Evolutionary conservation across 2,888 invertebrate species (phyloP).

Genomic region (Keiferia lycopersicella): DNA sequence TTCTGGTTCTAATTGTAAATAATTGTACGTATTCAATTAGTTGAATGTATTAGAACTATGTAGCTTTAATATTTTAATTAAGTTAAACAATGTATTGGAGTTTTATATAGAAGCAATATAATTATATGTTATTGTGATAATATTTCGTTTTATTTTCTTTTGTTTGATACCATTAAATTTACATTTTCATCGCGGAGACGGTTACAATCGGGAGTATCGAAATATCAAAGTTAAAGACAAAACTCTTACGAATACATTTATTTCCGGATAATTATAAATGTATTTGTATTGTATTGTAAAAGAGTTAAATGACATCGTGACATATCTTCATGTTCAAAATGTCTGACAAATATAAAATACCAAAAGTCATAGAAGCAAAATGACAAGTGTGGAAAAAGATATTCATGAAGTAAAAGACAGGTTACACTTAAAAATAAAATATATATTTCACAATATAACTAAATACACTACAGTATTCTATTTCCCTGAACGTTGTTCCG

Average conservation of each 20-base stretch:
- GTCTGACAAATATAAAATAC: too few species aligned
- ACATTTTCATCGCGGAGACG: too few species aligned
- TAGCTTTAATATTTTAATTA: conserved; percentile 14
- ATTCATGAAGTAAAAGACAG: not conserved
- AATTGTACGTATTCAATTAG: not conserved
- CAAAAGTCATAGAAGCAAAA: too few species aligned
- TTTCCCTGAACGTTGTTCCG: conserved; percentile 88
- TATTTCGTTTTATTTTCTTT: conserved; percentile 27
- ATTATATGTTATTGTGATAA: conserved; percentile 31
- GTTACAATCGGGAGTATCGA: too few species aligned
- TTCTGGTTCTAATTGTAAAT: conserved; percentile 5
- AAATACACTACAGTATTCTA: conserved; percentile 75
- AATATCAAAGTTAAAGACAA: too few species aligned
- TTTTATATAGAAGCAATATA: conserved; percentile 46
- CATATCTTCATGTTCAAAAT: conserved; percentile 23
- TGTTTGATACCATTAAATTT: not conserved
- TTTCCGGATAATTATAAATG: too few species aligned
- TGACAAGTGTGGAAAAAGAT: too few species aligned
- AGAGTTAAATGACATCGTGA: conserved; percentile 39
- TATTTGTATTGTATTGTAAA: too few species aligned
- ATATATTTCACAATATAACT: not conserved
- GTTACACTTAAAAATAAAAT: conserved; percentile 34
- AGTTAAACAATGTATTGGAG: conserved; percentile 33
- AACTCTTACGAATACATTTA: too few species aligned
- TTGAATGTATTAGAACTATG: not conserved